Percentiles rank a stretch among this genome's conserved stretches.
phyloP scores from a whole-genome alignment of 2,113 vertebrate genomes.

The Stigmatopora argus region DNA sequence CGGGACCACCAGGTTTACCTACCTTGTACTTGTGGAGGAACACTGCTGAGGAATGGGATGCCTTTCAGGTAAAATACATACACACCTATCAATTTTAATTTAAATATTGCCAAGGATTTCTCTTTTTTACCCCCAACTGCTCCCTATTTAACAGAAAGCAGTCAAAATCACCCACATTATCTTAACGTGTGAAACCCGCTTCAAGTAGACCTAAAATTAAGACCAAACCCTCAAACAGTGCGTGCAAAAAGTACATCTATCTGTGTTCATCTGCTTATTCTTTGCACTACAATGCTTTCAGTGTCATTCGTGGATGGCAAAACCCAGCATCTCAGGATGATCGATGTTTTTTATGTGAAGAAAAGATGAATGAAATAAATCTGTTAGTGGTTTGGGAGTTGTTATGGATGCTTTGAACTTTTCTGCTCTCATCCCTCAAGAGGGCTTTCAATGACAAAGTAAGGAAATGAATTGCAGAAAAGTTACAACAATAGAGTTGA shows the following conservation, averaged over 20 bases:
- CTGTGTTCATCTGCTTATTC: conserved; percentile 41
- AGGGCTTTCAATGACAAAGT: conserved; percentile 5
- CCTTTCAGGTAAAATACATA: conserved; percentile 69
- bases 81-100: background rate
- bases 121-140: too few relatives aligned
- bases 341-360: conserved; percentile 31
- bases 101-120: too few relatives aligned
- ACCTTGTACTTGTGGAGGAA: conserved; percentile 80
- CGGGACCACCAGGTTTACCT: conserved; percentile 74
- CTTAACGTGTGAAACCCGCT: background rate
- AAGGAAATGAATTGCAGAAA: background rate
- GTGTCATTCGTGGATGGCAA: conserved; percentile 36
- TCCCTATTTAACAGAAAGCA: too few relatives aligned
- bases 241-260: conserved; percentile 24
- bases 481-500: background rate
- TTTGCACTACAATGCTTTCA: conserved; percentile 28
- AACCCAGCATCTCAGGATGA: conserved; percentile 20
- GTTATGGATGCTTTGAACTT: conserved; percentile 45
- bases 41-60: conserved; percentile 78
- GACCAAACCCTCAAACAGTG: conserved; percentile 16
- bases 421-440: background rate
- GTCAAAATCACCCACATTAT: too few relatives aligned
- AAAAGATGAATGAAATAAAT: conserved; percentile 33
- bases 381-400: conserved; percentile 41
- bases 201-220: background rate